Evolutionary conservation across 2,888 invertebrate genomes (phyloP), one percentile per base, ranked within the genome.

Genomic region (Metallyticus violacea): DNA sequence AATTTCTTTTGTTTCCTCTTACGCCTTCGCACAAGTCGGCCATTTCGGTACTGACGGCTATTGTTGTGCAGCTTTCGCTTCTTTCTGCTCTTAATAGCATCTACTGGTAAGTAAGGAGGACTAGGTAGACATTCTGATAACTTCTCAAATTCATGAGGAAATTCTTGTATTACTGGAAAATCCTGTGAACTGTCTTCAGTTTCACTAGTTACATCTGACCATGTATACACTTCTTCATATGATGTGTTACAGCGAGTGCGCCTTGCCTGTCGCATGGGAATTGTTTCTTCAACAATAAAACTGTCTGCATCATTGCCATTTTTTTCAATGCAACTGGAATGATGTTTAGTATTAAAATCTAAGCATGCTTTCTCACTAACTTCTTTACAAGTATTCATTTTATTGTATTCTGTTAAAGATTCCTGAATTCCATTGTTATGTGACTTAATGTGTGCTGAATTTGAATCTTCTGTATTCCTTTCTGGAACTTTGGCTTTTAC

Each of bases 161-260:
- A 62, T 15, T 62, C 22, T 15, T 62, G 40, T 62, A 62, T 2
- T 3, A 22, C 7, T 25, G 83, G 83, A 5, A 87, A 81, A 7
- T 87, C 87, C 26, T 85, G 86, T 25, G 81, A 81, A 22, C 81
- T 85, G 29, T 86, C 86, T 82, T 86, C 86, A 26, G 87, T 86
- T 78, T 88, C 88, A 85, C 87, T 88, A 29, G 87, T 85, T 15
- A 88, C 87, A 82, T 88, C 88, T 25, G 87, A 87, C 26, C 86
- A 88, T 7, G 87, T 87, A 30, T 87, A 87, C 86, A 88, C 86
- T 78, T 88, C 88, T 77, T 88, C 88, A 85, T 88, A 88, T 26
- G 88, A 88, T 26, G 88, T 83, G 26, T 88, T 86, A 27, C 88
- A 88, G 2, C 88, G 83, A 4, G 88, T 88, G 6, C 87, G 77